Percentiles rank a stretch among this genome's conserved stretches.
Evolutionary conservation across 2,113 vertebrate species (phyloP).

Genomic region (Oplegnathus fasciatus): DNA sequence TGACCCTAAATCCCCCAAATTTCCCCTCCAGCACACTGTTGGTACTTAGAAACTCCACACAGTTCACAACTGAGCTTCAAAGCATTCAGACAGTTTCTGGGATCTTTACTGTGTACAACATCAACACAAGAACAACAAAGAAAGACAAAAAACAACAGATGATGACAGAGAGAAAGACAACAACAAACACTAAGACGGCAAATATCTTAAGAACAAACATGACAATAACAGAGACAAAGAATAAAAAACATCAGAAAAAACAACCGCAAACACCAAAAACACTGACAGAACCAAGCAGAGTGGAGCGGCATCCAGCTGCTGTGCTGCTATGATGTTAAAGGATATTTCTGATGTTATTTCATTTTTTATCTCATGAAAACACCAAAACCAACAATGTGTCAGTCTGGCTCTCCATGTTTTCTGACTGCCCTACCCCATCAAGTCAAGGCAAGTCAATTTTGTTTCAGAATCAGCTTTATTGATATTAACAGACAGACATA

Average conservation of each 20-base stretch:
- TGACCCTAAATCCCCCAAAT: conserved; percentile 46
- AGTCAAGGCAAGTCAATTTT: too few species aligned
- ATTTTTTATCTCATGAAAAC: not conserved
- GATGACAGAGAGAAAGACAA: not conserved
- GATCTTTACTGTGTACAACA: not conserved
- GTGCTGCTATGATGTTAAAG: not conserved
- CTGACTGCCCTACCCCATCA: too few species aligned
- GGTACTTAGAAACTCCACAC: conserved; percentile 26
- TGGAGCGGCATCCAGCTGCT: not conserved
- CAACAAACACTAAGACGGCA: not conserved
- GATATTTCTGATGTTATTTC: not conserved
- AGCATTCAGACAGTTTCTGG: not conserved
- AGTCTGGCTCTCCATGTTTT: not conserved
- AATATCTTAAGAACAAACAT: not conserved
- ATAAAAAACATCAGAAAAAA: not conserved
- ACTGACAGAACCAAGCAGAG: not conserved
- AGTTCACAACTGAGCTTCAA: conserved; percentile 15
- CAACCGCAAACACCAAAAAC: not conserved
- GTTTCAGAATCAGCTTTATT: too few species aligned
- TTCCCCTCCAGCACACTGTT: conserved; percentile 36
- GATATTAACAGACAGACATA: too few species aligned
- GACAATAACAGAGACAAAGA: not conserved
- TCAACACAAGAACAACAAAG: not conserved
- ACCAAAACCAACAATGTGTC: not conserved
- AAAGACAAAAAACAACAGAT: not conserved